These are phyloP conservation scores for Graptemys geographica DNA, from an alignment of 2,797 vertebrate species.

Conservation along the genomic window DNA sequence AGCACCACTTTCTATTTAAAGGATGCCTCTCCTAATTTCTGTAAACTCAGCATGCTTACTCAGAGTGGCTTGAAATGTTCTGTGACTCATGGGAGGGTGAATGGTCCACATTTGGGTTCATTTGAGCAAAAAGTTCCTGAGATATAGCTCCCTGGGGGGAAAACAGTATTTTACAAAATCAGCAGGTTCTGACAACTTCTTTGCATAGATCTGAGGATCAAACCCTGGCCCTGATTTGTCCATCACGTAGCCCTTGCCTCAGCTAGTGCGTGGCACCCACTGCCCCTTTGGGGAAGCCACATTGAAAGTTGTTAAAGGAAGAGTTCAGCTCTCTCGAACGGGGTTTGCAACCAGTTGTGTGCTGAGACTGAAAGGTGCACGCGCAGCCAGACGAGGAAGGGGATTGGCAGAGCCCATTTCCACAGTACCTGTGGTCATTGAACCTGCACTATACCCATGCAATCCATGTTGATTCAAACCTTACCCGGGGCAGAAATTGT, in stretches of 20 bases:
- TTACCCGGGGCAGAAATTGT: not conserved
- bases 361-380: no score
- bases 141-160: fast-evolving
- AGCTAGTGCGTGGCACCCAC: fast-evolving
- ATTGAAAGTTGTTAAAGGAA: not conserved
- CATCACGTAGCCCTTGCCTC: not conserved
- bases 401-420: not conserved
- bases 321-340: not conserved
- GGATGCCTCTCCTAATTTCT: no score
- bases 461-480: not conserved
- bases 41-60: not conserved
- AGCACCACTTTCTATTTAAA: no score
- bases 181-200: not conserved
- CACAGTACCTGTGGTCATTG: not conserved
- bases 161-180: not conserved
- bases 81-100: not conserved
- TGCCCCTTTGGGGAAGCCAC: not conserved
- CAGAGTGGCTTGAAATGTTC: fast-evolving
- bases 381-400: no score
- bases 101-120: fast-evolving
- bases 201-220: not conserved
- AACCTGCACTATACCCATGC: not conserved
- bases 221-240: not conserved
- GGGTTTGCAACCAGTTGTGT: not conserved
- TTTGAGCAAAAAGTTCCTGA: not conserved